phyloP scores from a whole-genome alignment of 2,888 invertebrate species.

The Myopa testacea region DNA sequence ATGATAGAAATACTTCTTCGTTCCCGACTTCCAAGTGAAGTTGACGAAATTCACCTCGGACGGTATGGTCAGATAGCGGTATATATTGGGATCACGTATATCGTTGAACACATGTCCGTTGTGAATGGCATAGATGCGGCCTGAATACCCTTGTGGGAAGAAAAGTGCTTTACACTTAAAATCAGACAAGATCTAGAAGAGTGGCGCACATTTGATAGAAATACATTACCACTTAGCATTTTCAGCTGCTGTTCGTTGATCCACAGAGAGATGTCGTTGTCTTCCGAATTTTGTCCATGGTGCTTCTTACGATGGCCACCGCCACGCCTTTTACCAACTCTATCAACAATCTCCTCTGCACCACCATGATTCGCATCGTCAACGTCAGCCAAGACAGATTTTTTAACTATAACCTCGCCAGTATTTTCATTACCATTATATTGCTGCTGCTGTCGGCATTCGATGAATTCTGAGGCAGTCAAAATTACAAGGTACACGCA shows the following conservation, averaged over 20 bases:
- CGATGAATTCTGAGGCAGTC: constrained; percentile 51
- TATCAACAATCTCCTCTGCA: constrained; percentile 22
- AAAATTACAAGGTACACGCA: constrained; percentile 57
- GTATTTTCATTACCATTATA: constrained; percentile 52
- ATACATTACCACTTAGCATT: constrained; percentile 83
- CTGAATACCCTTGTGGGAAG: constrained; percentile 61
- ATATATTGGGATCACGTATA: constrained; percentile 89
- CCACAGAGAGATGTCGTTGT: constrained; percentile 82
- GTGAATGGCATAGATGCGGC: constrained; percentile 83
- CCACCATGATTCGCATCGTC: constrained; percentile 36
- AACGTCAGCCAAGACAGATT: constrained; percentile 37
- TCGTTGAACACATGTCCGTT: constrained; percentile 89
- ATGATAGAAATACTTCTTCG: constrained; percentile 85
- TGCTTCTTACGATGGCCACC: constrained; percentile 52
- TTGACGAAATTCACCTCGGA: constrained; percentile 91
- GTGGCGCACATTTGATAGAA: constrained; percentile 24
- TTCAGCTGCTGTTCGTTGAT: constrained; percentile 92
- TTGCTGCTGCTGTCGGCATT: constrained; percentile 56
- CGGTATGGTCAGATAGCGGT: constrained; percentile 89
- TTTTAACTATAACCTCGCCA: constrained; percentile 30
- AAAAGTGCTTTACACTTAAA: constrained; percentile 56
- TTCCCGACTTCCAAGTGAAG: constrained; percentile 90
- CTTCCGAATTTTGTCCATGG: constrained; percentile 55
- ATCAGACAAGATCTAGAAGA: constrained; percentile 36
- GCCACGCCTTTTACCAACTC: constrained; percentile 28